phyloP scores from a whole-genome alignment of 2,797 vertebrate species.

The Spea hammondii region DNA sequence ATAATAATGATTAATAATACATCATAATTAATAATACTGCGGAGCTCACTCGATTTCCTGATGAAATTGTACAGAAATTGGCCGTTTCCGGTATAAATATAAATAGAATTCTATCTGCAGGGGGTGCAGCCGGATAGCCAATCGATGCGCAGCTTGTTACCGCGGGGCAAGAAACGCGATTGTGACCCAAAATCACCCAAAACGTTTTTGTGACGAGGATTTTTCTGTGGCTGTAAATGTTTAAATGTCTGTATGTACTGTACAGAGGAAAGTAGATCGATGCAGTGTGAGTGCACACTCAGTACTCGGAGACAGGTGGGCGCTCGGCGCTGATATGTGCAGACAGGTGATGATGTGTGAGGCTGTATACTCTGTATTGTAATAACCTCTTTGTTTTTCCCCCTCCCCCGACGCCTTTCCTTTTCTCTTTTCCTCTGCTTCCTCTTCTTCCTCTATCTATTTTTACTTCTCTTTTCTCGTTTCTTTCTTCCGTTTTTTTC shows the following conservation, averaged over 20 bases:
- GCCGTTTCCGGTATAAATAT: conserved; percentile 22
- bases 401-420: neutral
- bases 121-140: conserved; percentile 15
- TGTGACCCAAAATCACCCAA: no score
- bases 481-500: neutral
- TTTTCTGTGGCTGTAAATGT: no score
- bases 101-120: neutral
- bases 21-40: no score
- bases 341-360: neutral
- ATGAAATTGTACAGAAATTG: conserved; percentile 25
- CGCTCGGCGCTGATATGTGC: neutral
- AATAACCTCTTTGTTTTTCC: neutral
- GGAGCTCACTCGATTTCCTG: neutral
- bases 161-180: neutral
- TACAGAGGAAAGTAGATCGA: no score
- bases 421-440: neutral
- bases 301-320: neutral
- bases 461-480: neutral
- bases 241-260: no score
- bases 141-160: conserved; percentile 17
- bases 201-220: no score
- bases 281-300: no score
- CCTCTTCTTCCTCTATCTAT: neutral
- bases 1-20: no score
- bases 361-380: no score